Evolutionary conservation across 2,113 vertebrate species (phyloP).

Genomic region (Lethenteron reissneri): DNA sequence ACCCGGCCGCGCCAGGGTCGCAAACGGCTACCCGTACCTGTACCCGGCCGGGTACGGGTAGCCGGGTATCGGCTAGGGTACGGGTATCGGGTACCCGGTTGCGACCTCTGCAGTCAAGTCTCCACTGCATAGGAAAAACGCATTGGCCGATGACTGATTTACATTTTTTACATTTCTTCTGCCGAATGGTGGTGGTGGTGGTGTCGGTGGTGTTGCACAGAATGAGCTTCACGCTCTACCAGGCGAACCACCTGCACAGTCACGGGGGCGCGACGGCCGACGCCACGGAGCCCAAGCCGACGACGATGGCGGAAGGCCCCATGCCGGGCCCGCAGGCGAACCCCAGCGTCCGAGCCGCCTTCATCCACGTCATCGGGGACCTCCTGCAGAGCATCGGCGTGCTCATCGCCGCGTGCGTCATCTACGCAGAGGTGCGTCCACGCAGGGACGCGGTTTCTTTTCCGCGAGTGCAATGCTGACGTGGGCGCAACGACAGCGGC

Average conservation of each 20-base stretch:
- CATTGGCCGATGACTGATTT: too few relatives aligned
- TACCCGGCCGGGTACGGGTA: too few relatives aligned
- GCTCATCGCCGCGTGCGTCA: constrained; percentile 59
- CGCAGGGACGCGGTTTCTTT: background rate
- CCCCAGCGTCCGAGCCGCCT: constrained; percentile 71
- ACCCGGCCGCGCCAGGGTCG: too few relatives aligned
- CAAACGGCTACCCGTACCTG: too few relatives aligned
- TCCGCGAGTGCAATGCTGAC: too few relatives aligned
- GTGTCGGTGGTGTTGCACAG: constrained; percentile 18
- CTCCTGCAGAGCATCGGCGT: constrained; percentile 81
- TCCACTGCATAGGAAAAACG: too few relatives aligned
- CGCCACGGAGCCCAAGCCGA: constrained; percentile 11
- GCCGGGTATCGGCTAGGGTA: too few relatives aligned
- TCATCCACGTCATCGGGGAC: constrained; percentile 79
- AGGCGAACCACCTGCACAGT: constrained; percentile 31
- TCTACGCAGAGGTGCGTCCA: constrained; percentile 65
- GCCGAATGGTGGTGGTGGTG: background rate
- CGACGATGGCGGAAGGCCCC: constrained; percentile 7
- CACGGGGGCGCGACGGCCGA: constrained; percentile 36
- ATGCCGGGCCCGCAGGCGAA: constrained; percentile 31
- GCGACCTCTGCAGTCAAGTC: too few relatives aligned
- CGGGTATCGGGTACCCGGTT: too few relatives aligned
- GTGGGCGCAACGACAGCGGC: too few relatives aligned
- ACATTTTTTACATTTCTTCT: too few relatives aligned
- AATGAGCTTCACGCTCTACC: constrained; percentile 86